Conservation (phyloP, 1,140 invertebrate species). For the Pseudomyrmex dendroicus region DNA sequence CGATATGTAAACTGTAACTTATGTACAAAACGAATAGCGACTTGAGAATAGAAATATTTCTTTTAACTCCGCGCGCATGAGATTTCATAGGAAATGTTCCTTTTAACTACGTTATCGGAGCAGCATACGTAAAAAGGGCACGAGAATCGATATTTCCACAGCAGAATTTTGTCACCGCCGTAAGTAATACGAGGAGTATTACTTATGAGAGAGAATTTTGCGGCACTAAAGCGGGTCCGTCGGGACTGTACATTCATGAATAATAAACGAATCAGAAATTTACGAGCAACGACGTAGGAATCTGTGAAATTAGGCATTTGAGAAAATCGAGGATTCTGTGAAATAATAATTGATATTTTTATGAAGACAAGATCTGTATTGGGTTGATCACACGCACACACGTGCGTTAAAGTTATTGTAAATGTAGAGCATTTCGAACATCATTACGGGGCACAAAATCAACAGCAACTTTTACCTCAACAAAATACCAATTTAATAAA, state of each 20-base stretch:
- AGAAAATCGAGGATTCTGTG: constrained; percentile 5
- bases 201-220: constrained; percentile 31
- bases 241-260: constrained; percentile 24
- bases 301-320: constrained; percentile 22
- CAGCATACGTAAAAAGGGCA: constrained; percentile 3
- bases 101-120: constrained; percentile 16
- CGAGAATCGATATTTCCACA: constrained; percentile 44
- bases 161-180: constrained; percentile 34
- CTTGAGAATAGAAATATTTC: constrained; percentile 52
- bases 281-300: neutral
- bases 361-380: neutral
- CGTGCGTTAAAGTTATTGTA: neutral
- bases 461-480: no score
- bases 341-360: constrained; percentile 23
- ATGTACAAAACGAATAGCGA: constrained; percentile 35
- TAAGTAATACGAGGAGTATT: constrained; percentile 30
- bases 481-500: no score
- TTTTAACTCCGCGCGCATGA: constrained; percentile 26
- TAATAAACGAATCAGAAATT: constrained; percentile 33
- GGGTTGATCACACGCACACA: neutral
- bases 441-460: neutral
- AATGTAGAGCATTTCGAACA: neutral
- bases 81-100: constrained; percentile 45
- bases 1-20: constrained; percentile 16
- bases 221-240: constrained; percentile 15